phyloP scores from a whole-genome alignment of 2,113 vertebrate species.

The Lophochroa leadbeateri region DNA sequence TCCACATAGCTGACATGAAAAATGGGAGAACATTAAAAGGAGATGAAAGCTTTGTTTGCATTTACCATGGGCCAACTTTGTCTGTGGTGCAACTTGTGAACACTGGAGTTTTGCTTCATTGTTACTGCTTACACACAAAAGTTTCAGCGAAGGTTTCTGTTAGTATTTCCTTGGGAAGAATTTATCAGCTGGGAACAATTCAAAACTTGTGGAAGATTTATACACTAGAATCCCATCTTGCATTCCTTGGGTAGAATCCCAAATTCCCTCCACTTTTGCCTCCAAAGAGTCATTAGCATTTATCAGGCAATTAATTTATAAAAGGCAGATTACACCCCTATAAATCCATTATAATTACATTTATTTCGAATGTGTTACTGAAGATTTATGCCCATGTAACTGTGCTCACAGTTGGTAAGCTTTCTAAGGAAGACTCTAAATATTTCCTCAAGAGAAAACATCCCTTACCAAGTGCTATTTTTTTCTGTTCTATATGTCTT shows the following conservation, averaged over 20 bases:
- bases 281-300: slow-evolving; percentile 19
- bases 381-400: slow-evolving; percentile 35
- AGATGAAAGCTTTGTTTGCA: background rate
- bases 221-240: background rate
- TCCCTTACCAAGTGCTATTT: background rate
- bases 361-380: background rate
- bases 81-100: background rate
- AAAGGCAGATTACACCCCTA: background rate
- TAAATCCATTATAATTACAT: slow-evolving; percentile 39
- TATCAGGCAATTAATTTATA: slow-evolving; percentile 34
- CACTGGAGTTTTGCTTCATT: background rate
- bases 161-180: background rate
- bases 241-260: slow-evolving; percentile 46
- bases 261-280: slow-evolving; percentile 7
- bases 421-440: slow-evolving; percentile 28
- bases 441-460: slow-evolving; percentile 18
- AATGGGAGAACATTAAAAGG: background rate
- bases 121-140: background rate
- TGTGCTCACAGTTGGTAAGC: background rate
- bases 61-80: fast-evolving
- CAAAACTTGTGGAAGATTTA: slow-evolving; percentile 13
- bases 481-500: background rate
- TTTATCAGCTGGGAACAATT: background rate
- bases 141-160: background rate
- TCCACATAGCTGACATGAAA: background rate